A percentile compares a stretch with the other conserved stretches of the same genome.
These are phyloP conservation scores for Girardia tigrina DNA, from an alignment of 2,888 invertebrate genomes.

Conservation along the genomic window DNA sequence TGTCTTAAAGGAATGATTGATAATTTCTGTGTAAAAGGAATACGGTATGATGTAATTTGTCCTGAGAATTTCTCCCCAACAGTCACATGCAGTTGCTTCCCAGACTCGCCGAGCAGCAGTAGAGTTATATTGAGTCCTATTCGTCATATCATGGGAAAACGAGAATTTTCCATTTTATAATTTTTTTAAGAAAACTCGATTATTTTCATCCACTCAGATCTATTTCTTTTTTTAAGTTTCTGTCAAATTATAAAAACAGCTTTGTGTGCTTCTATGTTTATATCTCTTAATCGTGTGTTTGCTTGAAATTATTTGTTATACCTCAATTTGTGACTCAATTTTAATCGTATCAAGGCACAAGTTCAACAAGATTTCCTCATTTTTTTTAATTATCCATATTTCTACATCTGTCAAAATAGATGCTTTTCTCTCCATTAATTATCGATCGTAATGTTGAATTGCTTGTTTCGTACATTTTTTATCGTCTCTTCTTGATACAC, in stretches of 20 bases:
- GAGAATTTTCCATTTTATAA: background rate
- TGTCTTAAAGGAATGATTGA: background rate
- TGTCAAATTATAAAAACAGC: constrained; percentile 20
- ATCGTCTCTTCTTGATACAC: too few species aligned
- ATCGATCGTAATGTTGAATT: constrained; percentile 15
- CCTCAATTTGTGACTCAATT: constrained; percentile 23
- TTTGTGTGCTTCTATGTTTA: background rate
- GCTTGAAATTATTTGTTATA: constrained; percentile 5
- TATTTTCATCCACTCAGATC: constrained; percentile 20
- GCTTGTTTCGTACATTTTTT: too few species aligned
- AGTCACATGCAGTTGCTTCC: constrained; percentile 17
- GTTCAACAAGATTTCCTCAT: constrained; percentile 20
- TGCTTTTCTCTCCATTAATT: constrained; percentile 8
- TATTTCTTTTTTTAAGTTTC: constrained; percentile 21
- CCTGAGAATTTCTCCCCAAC: constrained; percentile 13
- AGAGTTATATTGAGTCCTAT: background rate
- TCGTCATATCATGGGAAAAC: constrained; percentile 23
- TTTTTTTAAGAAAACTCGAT: background rate
- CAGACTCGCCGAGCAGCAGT: background rate
- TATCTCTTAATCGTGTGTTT: constrained; percentile 16
- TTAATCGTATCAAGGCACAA: constrained; percentile 23
- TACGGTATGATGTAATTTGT: constrained; percentile 18
- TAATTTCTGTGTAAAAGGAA: background rate
- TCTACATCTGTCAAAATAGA: constrained; percentile 21
- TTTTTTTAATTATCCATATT: constrained; percentile 17